phyloP scores from a whole-genome alignment of 2,888 invertebrate genomes.

The Liposcelis brunnea region DNA sequence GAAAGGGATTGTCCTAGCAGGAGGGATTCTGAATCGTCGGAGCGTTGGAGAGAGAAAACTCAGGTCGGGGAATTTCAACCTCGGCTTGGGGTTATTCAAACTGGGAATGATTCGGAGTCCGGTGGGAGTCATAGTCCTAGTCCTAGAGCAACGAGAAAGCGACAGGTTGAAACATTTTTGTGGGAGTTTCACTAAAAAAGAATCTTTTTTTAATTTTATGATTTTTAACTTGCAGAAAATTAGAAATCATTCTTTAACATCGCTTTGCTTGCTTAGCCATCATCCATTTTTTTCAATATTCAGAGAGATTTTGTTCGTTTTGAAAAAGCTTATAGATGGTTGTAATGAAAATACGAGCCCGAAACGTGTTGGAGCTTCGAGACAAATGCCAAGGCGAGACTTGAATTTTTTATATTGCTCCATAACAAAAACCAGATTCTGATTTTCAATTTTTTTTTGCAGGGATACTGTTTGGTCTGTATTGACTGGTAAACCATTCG shows the following conservation, averaged over 20 bases:
- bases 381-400: slow-evolving; percentile 60
- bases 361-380: slow-evolving; percentile 73
- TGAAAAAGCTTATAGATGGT: slow-evolving; percentile 91
- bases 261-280: slow-evolving; percentile 93
- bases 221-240: slow-evolving; percentile 42
- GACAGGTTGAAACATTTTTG: slow-evolving; percentile 37
- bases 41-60: slow-evolving; percentile 8
- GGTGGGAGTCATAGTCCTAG: slow-evolving; percentile 77
- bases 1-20: slow-evolving; percentile 66
- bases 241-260: slow-evolving; percentile 87
- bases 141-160: slow-evolving; percentile 59
- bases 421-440: not conserved
- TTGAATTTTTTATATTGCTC: not conserved
- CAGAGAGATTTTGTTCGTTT: slow-evolving; percentile 89
- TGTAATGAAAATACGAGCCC: slow-evolving; percentile 90
- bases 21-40: slow-evolving; percentile 39
- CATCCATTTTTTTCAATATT: slow-evolving; percentile 99
- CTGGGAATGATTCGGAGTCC: slow-evolving; percentile 68
- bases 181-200: not conserved
- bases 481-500: slow-evolving; percentile 61
- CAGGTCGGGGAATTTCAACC: slow-evolving; percentile 9
- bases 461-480: slow-evolving; percentile 97
- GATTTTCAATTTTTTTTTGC: slow-evolving; percentile 9
- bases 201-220: slow-evolving; percentile 7
- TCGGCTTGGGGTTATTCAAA: slow-evolving; percentile 33